Evolutionary conservation across 2,888 invertebrate species (phyloP).

Genomic region (Uropetala carovei): DNA sequence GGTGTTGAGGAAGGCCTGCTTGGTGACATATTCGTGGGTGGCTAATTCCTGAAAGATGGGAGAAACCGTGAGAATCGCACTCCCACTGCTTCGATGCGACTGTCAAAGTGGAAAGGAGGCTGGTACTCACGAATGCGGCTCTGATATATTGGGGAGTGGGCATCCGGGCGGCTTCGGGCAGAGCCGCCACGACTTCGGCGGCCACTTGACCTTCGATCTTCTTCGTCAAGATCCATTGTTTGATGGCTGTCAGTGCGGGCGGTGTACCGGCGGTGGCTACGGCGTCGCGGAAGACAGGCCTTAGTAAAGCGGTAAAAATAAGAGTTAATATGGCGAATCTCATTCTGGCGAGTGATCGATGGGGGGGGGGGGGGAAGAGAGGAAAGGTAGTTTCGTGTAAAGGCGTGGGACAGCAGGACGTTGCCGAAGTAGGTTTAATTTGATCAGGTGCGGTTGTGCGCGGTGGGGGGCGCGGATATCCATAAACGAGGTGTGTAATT

Average conservation of each 20-base stretch:
- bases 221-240: constrained; percentile 78
- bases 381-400: not conserved
- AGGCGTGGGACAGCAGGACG: not conserved
- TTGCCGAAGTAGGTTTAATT: not conserved
- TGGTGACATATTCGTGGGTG: constrained; percentile 77
- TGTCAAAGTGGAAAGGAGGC: not conserved
- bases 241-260: constrained; percentile 81
- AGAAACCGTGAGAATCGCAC: not conserved
- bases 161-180: constrained; percentile 78
- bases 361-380: not conserved
- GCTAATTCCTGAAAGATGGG: constrained; percentile 76
- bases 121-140: constrained; percentile 77
- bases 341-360: not conserved
- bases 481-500: not conserved
- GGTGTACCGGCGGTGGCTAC: constrained; percentile 83
- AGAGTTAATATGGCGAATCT: not conserved
- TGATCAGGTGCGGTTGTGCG: not conserved
- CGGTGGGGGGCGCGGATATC: not conserved
- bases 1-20: constrained; percentile 77
- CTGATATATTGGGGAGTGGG: constrained; percentile 82
- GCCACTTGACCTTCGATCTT: constrained; percentile 79
- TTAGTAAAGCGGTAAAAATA: constrained; percentile 17
- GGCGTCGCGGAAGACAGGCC: constrained; percentile 80
- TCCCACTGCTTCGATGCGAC: not conserved
- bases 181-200: constrained; percentile 78